These are phyloP conservation scores for Dicrostonyx torquatus DNA, from an alignment of 2,797 vertebrate genomes.

Conservation along the genomic window DNA sequence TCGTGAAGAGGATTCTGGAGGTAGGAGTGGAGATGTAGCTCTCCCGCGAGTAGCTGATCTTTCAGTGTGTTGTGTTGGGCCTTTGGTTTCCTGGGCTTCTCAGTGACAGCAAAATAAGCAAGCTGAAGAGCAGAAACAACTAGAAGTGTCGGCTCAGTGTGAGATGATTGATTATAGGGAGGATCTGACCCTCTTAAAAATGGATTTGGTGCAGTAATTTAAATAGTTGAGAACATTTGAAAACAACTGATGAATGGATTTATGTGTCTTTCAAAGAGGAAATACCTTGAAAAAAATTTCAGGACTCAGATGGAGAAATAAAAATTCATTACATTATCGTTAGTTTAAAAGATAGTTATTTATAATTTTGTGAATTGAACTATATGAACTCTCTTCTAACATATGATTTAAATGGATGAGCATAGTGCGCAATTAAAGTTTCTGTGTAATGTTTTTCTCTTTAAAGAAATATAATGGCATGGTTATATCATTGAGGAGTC, in stretches of 20 bases:
- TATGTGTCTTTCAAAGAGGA: slow-evolving; percentile 36
- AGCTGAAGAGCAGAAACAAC: not conserved
- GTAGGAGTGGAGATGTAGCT: not conserved
- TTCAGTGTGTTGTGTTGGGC: not conserved
- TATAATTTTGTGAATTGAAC: slow-evolving; percentile 37
- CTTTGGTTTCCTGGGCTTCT: not conserved
- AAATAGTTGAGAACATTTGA: slow-evolving; percentile 44
- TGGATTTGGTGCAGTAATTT: slow-evolving; percentile 36
- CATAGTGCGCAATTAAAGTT: not conserved
- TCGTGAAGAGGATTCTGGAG: not conserved
- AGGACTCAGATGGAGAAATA: slow-evolving; percentile 17
- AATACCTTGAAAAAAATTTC: not conserved
- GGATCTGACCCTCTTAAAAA: slow-evolving; percentile 3
- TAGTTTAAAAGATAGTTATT: slow-evolving; percentile 20
- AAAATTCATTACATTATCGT: not conserved
- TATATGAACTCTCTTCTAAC: not conserved
- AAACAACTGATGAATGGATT: slow-evolving; percentile 3
- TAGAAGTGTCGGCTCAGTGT: not conserved
- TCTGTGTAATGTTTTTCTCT: not conserved
- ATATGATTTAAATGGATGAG: not conserved
- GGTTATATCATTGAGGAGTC: not conserved
- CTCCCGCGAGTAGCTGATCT: not conserved
- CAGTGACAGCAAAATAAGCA: not conserved
- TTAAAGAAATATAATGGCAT: not conserved
- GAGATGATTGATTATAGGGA: not conserved